Conservation (phyloP, 1,140 invertebrate species). For the Magallana ariakensis region DNA sequence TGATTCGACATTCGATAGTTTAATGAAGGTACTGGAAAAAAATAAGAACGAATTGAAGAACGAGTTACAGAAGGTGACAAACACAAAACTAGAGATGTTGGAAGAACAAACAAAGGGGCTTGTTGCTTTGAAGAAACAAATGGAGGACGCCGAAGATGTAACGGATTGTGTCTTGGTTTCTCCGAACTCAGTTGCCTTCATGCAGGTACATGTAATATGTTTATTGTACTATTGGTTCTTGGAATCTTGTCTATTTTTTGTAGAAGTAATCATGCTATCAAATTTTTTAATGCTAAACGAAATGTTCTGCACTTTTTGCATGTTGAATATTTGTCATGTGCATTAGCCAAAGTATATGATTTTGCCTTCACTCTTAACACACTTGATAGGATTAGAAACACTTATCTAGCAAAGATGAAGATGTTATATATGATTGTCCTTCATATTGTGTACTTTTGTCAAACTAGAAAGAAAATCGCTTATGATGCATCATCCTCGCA, state of each 20-base stretch:
- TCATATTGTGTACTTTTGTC: no score
- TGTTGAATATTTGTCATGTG: no score
- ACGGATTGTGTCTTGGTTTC: conserved; percentile 51
- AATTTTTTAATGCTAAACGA: no score
- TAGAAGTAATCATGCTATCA: not conserved
- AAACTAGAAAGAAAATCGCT: no score
- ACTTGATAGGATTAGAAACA: no score
- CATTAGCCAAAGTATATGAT: no score
- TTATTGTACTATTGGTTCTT: no score
- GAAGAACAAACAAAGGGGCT: conserved; percentile 55
- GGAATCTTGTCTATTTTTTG: not conserved
- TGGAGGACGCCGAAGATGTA: conserved; percentile 55
- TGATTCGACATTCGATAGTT: conserved; percentile 37
- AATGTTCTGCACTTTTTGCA: no score
- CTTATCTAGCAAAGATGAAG: no score
- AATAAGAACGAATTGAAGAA: conserved; percentile 56
- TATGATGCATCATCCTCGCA: no score
- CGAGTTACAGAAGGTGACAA: conserved; percentile 41
- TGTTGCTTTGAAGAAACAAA: conserved; percentile 46
- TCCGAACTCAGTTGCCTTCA: conserved; percentile 40
- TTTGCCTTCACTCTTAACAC: no score
- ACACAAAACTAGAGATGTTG: conserved; percentile 54
- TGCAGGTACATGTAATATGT: not conserved
- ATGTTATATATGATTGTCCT: no score
- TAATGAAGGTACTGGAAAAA: conserved; percentile 55